phyloP scores from a whole-genome alignment of 2,113 vertebrate genomes.

The Illadopsis cleaveri region DNA sequence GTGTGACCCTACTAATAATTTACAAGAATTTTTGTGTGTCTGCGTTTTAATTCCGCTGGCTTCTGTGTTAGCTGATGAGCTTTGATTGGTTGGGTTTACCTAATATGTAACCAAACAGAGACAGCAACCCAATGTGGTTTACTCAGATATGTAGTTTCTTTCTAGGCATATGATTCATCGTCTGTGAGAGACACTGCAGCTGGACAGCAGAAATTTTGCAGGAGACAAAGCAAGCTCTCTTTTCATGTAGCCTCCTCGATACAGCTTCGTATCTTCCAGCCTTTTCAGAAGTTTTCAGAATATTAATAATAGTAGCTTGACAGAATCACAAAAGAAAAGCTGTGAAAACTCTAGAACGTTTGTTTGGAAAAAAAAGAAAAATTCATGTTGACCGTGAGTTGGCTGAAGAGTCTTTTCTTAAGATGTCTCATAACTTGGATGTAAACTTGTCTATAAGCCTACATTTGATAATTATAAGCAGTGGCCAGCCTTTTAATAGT shows the following conservation, averaged over 20 bases:
- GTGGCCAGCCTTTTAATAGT: neutral
- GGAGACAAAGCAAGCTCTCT: neutral
- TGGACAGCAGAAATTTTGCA: constrained; percentile 13
- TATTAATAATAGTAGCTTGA: neutral
- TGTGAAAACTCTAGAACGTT: neutral
- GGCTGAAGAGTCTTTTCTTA: neutral
- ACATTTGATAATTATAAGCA: neutral
- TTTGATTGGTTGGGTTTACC: constrained; percentile 54
- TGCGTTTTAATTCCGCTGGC: constrained; percentile 69
- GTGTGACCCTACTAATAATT: constrained; percentile 59
- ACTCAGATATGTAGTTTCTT: constrained; percentile 61
- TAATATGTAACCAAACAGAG: constrained; percentile 64
- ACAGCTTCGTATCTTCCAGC: neutral
- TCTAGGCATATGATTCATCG: constrained; percentile 65
- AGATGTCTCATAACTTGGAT: neutral
- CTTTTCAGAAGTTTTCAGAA: neutral
- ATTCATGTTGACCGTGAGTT: neutral
- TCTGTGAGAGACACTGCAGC: constrained; percentile 55
- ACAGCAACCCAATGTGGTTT: constrained; percentile 63
- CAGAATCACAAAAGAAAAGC: neutral
- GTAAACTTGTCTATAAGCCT: neutral
- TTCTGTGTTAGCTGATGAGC: constrained; percentile 62
- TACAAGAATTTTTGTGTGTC: constrained; percentile 53
- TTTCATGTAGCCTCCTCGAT: neutral
- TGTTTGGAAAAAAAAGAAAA: neutral